Evolutionary conservation across 2,888 invertebrate genomes (phyloP).

Genomic region (Torymus auratus): DNA sequence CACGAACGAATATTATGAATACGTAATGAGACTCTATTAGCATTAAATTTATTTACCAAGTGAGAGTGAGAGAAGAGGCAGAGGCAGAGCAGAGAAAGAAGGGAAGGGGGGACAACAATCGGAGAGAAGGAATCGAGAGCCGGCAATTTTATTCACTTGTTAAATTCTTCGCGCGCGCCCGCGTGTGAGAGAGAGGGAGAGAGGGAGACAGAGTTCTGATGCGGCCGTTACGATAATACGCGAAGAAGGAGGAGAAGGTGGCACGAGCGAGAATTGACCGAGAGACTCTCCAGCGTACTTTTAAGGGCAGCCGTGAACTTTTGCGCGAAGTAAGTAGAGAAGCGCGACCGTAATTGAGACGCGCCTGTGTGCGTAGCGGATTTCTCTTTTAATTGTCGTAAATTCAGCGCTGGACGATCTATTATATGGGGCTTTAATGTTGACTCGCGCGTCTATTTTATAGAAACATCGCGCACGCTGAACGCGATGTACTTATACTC

Average conservation of each 20-base stretch:
- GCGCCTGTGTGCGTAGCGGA: neutral
- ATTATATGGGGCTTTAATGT: no score
- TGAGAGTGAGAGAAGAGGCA: neutral
- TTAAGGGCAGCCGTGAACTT: no score
- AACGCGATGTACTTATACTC: no score
- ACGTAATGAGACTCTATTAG: constrained; percentile 55
- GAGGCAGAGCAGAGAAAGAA: neutral
- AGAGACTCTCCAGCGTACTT: no score
- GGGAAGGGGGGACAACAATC: neutral
- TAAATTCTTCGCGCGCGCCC: constrained; percentile 42
- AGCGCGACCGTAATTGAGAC: neutral
- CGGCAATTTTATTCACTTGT: constrained; percentile 49
- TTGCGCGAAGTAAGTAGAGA: no score
- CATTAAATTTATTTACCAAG: constrained; percentile 55
- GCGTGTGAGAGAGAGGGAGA: no score
- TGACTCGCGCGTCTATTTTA: no score
- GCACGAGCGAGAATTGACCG: no score
- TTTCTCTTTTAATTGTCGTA: constrained; percentile 27
- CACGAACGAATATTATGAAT: constrained; percentile 59
- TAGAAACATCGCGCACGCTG: no score
- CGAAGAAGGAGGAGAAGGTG: no score
- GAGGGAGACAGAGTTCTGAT: neutral
- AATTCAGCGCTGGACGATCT: neutral
- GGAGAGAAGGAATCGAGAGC: constrained; percentile 20
- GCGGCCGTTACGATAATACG: constrained; percentile 9